phyloP scores from a whole-genome alignment of 2,113 vertebrate genomes.

The Tachuris rubrigastra region DNA sequence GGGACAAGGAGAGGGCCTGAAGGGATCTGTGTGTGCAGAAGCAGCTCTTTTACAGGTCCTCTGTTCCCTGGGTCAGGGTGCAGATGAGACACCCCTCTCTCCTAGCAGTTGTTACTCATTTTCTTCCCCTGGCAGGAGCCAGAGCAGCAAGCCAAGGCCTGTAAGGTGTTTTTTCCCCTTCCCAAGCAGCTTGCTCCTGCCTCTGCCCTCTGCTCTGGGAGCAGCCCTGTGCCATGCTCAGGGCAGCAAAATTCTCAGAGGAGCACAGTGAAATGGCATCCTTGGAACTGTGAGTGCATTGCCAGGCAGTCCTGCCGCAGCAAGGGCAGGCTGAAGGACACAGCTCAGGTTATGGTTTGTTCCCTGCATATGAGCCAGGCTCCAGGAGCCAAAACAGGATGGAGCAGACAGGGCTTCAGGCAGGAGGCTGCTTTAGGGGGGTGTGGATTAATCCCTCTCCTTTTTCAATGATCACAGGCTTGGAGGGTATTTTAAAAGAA shows the following conservation, averaged over 20 bases:
- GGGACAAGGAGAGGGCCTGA: not conserved
- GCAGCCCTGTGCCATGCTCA: not conserved
- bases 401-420: not conserved
- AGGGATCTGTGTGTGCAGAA: not conserved
- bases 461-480: not conserved
- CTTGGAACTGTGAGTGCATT: rapidly evolving
- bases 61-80: not conserved
- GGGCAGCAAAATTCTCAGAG: not conserved
- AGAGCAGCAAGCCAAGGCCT: not conserved
- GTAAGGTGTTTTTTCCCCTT: not conserved
- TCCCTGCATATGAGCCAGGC: not conserved
- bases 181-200: not conserved
- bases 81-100: not conserved
- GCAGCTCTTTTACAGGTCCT: not conserved
- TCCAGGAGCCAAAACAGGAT: not conserved
- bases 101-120: not conserved
- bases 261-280: not conserved
- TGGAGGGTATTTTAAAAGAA: not conserved
- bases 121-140: not conserved
- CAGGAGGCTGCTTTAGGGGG: not conserved
- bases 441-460: not conserved
- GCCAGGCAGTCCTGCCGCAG: not conserved
- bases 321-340: not conserved
- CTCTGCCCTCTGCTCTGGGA: not conserved
- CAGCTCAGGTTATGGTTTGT: not conserved